phyloP scores from a whole-genome alignment of 2,113 vertebrate genomes.

The Callionymus lyra region DNA sequence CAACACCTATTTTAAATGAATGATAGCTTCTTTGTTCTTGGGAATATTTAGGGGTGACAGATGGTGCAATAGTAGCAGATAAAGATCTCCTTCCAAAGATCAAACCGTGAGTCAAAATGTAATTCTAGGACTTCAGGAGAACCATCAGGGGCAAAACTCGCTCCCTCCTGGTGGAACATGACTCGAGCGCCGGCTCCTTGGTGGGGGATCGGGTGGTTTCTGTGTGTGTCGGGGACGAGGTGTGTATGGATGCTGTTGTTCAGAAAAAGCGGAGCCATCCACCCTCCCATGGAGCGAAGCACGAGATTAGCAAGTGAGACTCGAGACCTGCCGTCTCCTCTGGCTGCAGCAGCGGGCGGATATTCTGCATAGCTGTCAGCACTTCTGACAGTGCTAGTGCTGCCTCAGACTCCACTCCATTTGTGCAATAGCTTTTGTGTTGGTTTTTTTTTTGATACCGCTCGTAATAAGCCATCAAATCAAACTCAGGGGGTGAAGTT shows the following conservation, averaged over 20 bases:
- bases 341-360: conserved; percentile 37
- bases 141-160: neutral
- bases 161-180: conserved; percentile 7
- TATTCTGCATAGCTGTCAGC: conserved; percentile 53
- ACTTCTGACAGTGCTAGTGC: conserved; percentile 41
- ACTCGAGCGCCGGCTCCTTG: conserved; percentile 7
- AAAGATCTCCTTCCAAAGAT: too few relatives aligned
- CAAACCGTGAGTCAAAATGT: neutral
- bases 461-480: conserved; percentile 49
- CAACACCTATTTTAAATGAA: too few relatives aligned
- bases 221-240: conserved; percentile 3
- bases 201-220: conserved; percentile 9
- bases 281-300: conserved; percentile 34
- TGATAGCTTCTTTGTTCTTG: too few relatives aligned
- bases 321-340: conserved; percentile 46
- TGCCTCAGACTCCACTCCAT: conserved; percentile 35
- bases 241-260: conserved; percentile 21
- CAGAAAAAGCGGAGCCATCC: conserved; percentile 31
- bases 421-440: conserved; percentile 41
- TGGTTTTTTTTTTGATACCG: conserved; percentile 45
- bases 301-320: conserved; percentile 50
- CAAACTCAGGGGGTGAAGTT: conserved; percentile 25
- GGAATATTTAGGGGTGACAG: too few relatives aligned
- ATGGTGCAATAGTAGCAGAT: too few relatives aligned
- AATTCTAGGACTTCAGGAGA: neutral